A percentile compares a stretch with the other conserved stretches of the same genome.
Conservation (phyloP, 2,888 invertebrate genomes). For the Chrysolina oricalcia region DNA sequence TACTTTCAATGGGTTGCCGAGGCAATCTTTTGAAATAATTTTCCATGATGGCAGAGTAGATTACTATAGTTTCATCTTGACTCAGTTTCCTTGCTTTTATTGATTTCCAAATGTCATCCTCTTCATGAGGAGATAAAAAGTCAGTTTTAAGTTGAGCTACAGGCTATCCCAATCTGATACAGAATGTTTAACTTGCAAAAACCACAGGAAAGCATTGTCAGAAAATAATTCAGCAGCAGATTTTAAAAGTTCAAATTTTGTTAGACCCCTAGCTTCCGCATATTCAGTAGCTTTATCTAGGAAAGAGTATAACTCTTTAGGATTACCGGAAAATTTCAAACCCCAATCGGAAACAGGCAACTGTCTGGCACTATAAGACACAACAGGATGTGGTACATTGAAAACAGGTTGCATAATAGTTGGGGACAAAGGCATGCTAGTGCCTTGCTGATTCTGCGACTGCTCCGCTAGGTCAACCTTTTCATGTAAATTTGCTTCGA, state of each 20-base stretch:
- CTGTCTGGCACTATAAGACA: not conserved
- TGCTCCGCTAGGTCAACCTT: not conserved
- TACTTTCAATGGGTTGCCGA: not conserved
- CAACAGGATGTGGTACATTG: not conserved
- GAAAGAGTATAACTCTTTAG: not conserved
- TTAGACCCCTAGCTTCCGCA: not conserved
- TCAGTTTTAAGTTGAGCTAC: not conserved
- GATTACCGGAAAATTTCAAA: slow-evolving; percentile 1
- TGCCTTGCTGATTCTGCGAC: not conserved
- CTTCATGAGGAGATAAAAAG: not conserved
- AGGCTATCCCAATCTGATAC: not conserved
- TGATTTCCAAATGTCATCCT: slow-evolving; percentile 2
- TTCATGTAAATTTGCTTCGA: not conserved
- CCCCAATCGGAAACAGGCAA: slow-evolving; percentile 1
- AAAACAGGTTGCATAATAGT: not conserved
- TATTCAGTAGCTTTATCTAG: not conserved
- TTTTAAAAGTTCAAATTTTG: not conserved
- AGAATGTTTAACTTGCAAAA: not conserved
- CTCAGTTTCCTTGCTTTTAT: not conserved
- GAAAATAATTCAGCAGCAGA: too few species aligned
- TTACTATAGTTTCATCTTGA: not conserved
- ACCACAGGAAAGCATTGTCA: not conserved
- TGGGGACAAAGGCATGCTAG: not conserved
- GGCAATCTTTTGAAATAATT: not conserved
- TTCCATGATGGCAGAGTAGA: not conserved